Conservation (phyloP, 2,113 vertebrate species). For the Mormoops blainvillei region DNA sequence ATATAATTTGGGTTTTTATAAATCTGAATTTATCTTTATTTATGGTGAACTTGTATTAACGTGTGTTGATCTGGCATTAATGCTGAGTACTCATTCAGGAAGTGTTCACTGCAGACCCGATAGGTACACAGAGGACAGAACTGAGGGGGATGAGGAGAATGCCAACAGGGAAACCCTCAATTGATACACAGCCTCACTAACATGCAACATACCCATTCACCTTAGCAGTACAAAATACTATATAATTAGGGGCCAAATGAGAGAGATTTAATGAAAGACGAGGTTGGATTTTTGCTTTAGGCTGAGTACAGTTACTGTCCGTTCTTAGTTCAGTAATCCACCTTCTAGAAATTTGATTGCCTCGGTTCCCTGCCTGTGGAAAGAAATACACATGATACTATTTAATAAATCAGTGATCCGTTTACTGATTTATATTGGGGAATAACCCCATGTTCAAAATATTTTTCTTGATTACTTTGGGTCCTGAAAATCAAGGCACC, state of each 20-base stretch:
- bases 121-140: not conserved
- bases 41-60: not conserved
- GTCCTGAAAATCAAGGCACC: not conserved
- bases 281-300: not conserved
- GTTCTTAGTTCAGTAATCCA: not conserved
- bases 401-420: not conserved
- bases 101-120: not conserved
- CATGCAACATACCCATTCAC: not conserved
- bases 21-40: conserved; percentile 15
- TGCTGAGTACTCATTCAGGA: not conserved
- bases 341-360: not conserved
- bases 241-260: not conserved
- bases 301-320: not conserved
- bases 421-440: not conserved
- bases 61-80: not conserved
- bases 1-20: not conserved
- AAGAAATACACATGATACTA: not conserved
- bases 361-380: not conserved
- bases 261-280: conserved; percentile 34
- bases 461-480: not conserved
- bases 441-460: not conserved
- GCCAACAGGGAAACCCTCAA: not conserved
- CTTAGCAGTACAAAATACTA: conserved; percentile 1
- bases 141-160: rapidly evolving
- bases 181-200: not conserved